Percentiles rank a stretch among this genome's conserved stretches.
Conservation (phyloP, 2,797 vertebrate genomes). For the Rachycentron canadum region DNA sequence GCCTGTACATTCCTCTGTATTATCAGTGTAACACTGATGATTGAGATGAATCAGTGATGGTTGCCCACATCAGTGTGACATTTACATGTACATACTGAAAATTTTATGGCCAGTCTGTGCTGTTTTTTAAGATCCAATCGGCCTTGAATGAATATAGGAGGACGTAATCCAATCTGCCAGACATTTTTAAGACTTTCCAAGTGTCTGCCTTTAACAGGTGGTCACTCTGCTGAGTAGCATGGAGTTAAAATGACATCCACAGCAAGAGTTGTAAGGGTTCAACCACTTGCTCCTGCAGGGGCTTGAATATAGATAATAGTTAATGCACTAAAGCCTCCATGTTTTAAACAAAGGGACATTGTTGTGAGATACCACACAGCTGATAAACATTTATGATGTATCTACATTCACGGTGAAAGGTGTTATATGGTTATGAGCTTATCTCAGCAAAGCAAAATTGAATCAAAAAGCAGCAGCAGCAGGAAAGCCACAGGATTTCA, state of each 20-base stretch:
- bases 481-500: neutral
- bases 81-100: conserved; percentile 3
- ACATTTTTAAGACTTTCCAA: conserved; percentile 58
- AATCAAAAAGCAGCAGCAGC: neutral
- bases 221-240: conserved; percentile 80
- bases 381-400: conserved; percentile 19
- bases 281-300: conserved; percentile 83
- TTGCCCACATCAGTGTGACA: conserved; percentile 20
- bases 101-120: neutral
- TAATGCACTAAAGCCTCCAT: conserved; percentile 64
- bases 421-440: conserved; percentile 1
- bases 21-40: conserved; percentile 22
- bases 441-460: neutral
- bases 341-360: conserved; percentile 62
- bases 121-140: conserved; percentile 9
- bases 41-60: conserved; percentile 34
- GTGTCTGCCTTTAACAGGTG: conserved; percentile 85
- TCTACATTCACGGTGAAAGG: neutral
- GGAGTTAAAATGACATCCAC: conserved; percentile 86
- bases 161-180: conserved; percentile 16
- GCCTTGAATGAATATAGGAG: neutral
- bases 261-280: conserved; percentile 84
- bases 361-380: conserved; percentile 21
- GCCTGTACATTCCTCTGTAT: conserved; percentile 1
- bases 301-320: conserved; percentile 81